Base-by-base conservation (phyloP, 1,140 invertebrate genomes). In the Pseudobourletiella spinata region DNA sequence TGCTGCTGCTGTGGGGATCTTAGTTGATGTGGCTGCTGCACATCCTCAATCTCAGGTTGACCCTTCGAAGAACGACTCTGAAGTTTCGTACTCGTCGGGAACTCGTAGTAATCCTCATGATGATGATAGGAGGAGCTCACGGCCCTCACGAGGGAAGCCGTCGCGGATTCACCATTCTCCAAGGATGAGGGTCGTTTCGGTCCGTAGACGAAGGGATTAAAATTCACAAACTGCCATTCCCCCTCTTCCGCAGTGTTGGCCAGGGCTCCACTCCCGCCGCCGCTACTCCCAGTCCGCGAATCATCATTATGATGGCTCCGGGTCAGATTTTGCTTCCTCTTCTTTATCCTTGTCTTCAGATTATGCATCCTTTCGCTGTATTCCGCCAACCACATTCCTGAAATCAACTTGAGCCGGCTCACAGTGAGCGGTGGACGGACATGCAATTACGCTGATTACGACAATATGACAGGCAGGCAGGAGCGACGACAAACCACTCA, bases 221-320 rank as follows among this genome's bases (percentile, higher is more conserved):
- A 77, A 59, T 74, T 75, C 26, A 76, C 72, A 70, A 76, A 77
- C 68, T 77, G 72, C 75, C 74, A 77, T 43, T 76, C 74, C 14
- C 30, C 67, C 25, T 63, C 58, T 0, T 66, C 67, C 8, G 56
- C 48, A 2, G 61, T 11, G 1, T 57, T 24, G 25, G 22, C 63
- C 56, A 44, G 24, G 30, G 57, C n/a, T n/a, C n/a, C n/a, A n/a
- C 56, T n/a, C 14, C 48, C 42, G 26, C 32, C 14, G 52, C 56
- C 32, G 43, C 42, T 57, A 43, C 54, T n/a, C n/a, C n/a, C n/a
- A n/a, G n/a, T n/a, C n/a, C n/a, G n/a, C n/a, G 44, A 50, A 16
- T 28, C 15, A 8, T 46, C 24, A 18, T 71, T 63, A 25, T 70
- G 63, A 14, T 59, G 50, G 32, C 28, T 52, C 35, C 51, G 51